Evolutionary conservation across 2,888 invertebrate genomes (phyloP), one percentile per base, ranked within the genome.

Genomic region (Campopleginae sp.): DNA sequence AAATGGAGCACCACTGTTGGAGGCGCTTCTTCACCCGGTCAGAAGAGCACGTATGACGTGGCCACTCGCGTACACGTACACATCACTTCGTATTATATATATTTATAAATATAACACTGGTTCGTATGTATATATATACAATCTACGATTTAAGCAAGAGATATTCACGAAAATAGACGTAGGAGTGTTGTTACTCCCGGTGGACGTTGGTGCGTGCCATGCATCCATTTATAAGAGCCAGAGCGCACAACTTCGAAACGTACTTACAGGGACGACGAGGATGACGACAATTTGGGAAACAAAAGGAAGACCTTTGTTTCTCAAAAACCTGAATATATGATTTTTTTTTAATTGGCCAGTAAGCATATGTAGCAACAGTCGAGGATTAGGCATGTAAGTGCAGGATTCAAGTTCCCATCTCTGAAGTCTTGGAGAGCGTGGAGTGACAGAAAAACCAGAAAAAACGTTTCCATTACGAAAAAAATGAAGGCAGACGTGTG

Each of bases 41-140:
- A 51, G 70, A 72, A 51, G 83, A 80, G 46, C 70, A 71, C 65
- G 63, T 74, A 80, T 65, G 70, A 79, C 78, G 85, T 70, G 71
- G 79, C 75, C 75, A 74, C 76, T 76, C 54, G 19, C 77, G 7
- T 33, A 31, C 61, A 46, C 12, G 27, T 17, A 33, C 31, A 44
- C 54, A 42, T 38, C 12, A 14, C 10, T 27, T 1, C 19, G 23
- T 42, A 23, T 19, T 19, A 44, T 48, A n/a, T 27, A 48, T 23
- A 70, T 27, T 63, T 63, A 75, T 75, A 75, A 63, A 75, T 75
- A 74, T 31, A 42, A 23, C 44, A 38, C 38, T 19, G 8, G 8
- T 38, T 44, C 10, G 17, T 44, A 17, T 8, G 23, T 54, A 33
- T 33, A 54, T 54, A 33, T 33, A 54, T 54, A 58, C 27, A 14